Conservation (phyloP, 53 echinoderm and acorn worm species). For the Temnopleurus reevesii region DNA sequence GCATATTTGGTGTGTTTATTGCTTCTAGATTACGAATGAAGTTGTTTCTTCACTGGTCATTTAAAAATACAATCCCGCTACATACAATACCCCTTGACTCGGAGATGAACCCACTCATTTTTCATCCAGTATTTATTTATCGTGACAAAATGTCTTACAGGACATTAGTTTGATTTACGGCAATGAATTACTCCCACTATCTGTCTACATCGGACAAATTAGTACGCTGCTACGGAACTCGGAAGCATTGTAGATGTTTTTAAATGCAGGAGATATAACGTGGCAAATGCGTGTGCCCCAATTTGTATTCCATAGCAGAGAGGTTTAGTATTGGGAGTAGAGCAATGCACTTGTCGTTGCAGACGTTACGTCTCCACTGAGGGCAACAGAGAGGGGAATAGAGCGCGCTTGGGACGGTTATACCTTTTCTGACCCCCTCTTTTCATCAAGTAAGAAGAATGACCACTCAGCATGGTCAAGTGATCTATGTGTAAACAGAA, state of each 20-base stretch:
- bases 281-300: constrained; percentile 18
- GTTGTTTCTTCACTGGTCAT: no score
- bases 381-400: constrained; percentile 15
- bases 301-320: constrained; percentile 51
- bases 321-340: constrained; percentile 37
- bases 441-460: neutral
- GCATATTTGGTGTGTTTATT: no score
- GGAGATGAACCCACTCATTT: neutral
- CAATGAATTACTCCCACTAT: neutral
- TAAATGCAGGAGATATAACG: neutral
- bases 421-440: constrained; percentile 11
- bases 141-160: neutral
- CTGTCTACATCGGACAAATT: neutral
- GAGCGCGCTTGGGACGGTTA: neutral
- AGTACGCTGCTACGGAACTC: neutral
- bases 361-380: constrained; percentile 57
- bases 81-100: neutral
- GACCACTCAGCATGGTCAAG: constrained; percentile 29
- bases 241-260: neutral
- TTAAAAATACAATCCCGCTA: no score
- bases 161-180: constrained; percentile 21
- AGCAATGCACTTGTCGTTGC: constrained; percentile 37
- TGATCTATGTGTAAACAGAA: constrained; percentile 9
- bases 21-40: no score
- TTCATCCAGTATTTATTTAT: constrained; percentile 17